Evolutionary conservation across 2,113 vertebrate genomes (phyloP), one percentile per base, ranked within the genome.

Genomic region (Platichthys stellatus): DNA sequence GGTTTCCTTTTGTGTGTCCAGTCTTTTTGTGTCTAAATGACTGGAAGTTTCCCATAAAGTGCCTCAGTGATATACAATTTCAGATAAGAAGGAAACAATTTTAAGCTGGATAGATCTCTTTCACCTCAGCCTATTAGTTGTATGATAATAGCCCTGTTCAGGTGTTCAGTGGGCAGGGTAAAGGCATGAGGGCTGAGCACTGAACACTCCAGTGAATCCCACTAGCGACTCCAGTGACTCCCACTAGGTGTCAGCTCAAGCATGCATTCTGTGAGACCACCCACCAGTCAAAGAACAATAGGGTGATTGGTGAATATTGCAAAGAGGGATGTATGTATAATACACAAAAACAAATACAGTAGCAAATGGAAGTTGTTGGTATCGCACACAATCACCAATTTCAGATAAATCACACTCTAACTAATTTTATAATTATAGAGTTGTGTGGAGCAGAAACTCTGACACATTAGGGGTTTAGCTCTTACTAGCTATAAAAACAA

Each of bases 221-320:
- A 81, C 86, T 81, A 81, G 86, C 6, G 31, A 14, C 14, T 28
- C 57, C 57, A 58, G 1, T 23, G 8, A n/a, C 28, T 26, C 5
- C 74, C 83, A 81, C 86, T 81, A 81, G 86, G 70, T 86, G 83
- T 76, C 81, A 49, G 43, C 63, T 68, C 2, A 6, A 53, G 59
- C 63, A 57, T 57, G 23, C 31, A 7, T 17, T 70, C 35, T 51
- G 20, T 69, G 8, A 61, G 31, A 66, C 6, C 35, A 51, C 0
- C 40, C 20, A 14, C 1, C 2, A 62, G 9, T 18, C 20, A 26
- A 20, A 10, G 18, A 4, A 15, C 4, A 38, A 26, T 2, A 24
- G 3, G 24, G 7, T 28, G 24, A 26, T 15, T 26, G 23, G 12
- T 24, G 3, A 9, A 24, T 14, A 15, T 1, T 59, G 11, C 57